A percentile compares a stretch with the other conserved stretches of the same genome.
Conservation (phyloP, 1,140 invertebrate species). For the Phthorimaea operculella region DNA sequence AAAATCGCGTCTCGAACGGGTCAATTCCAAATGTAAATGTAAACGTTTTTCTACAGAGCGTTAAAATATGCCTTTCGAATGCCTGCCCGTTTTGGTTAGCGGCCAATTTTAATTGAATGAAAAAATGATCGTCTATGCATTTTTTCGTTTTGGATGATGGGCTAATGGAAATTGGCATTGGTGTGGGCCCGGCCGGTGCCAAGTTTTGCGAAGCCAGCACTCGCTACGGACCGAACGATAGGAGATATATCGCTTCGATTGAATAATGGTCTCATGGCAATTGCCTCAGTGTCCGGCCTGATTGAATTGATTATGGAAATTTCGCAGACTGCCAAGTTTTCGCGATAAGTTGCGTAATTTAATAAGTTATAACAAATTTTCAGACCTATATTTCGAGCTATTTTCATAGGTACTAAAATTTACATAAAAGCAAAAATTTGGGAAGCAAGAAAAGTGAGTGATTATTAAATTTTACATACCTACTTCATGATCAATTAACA, state of each 20-base stretch:
- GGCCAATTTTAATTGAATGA: slow-evolving; percentile 68
- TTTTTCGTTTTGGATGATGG: slow-evolving; percentile 67
- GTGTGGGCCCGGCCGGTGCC: slow-evolving; percentile 54
- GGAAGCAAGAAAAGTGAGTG: too few species aligned
- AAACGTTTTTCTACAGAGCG: not conserved
- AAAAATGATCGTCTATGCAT: slow-evolving; percentile 66
- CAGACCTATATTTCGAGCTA: too few species aligned
- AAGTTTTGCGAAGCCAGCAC: slow-evolving; percentile 64
- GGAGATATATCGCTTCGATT: slow-evolving; percentile 62
- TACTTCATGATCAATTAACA: too few species aligned
- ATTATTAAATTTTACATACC: too few species aligned
- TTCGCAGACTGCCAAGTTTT: slow-evolving; percentile 1
- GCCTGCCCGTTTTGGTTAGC: slow-evolving; percentile 57
- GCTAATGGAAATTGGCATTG: slow-evolving; percentile 68
- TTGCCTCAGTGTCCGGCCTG: slow-evolving; percentile 34
- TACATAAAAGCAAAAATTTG: too few species aligned
- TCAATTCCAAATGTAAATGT: slow-evolving; percentile 4
- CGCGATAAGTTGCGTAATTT: too few species aligned
- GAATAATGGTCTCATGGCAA: slow-evolving; percentile 59
- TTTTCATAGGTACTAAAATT: too few species aligned
- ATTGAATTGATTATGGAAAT: slow-evolving; percentile 39
- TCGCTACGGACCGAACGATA: slow-evolving; percentile 53
- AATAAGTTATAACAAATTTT: too few species aligned
- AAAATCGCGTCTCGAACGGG: not conserved
- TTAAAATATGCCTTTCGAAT: slow-evolving; percentile 22